These are phyloP conservation scores for Nymphicus hollandicus DNA, from an alignment of 2,113 vertebrate species.

Conservation along the genomic window DNA sequence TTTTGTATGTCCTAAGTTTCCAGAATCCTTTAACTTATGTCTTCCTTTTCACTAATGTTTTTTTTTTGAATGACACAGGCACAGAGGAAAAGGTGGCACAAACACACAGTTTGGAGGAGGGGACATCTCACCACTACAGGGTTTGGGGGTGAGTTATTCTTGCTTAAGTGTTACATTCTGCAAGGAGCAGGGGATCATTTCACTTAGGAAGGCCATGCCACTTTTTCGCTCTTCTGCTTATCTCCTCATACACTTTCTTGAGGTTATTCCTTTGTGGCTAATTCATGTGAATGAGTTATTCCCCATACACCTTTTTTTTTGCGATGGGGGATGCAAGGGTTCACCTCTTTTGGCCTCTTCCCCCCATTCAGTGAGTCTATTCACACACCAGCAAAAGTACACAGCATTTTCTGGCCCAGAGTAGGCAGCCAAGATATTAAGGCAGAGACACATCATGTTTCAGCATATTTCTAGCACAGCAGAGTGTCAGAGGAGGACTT, in stretches of 20 bases:
- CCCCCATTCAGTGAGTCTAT: rapidly evolving
- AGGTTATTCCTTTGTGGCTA: not conserved
- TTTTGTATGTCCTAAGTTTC: not conserved
- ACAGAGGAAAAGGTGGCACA: not conserved
- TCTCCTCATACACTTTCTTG: not conserved
- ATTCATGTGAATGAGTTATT: not conserved
- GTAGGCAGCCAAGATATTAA: not conserved
- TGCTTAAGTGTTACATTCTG: not conserved
- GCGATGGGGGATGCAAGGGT: not conserved
- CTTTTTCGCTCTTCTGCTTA: not conserved
- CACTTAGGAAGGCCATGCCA: not conserved
- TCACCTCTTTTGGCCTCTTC: not conserved
- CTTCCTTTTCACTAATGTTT: not conserved
- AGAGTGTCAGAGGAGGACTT: not conserved
- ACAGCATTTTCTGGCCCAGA: not conserved
- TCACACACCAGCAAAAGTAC: not conserved
- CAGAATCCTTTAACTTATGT: not conserved
- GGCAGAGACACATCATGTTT: not conserved
- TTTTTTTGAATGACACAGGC: not conserved
- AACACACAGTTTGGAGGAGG: not conserved
- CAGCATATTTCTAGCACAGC: not conserved
- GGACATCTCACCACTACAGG: rapidly evolving
- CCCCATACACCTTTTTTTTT: not conserved
- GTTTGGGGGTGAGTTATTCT: not conserved
- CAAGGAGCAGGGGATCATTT: not conserved